phyloP scores from a whole-genome alignment of 2,113 vertebrate genomes.

The Jaculus jaculus region DNA sequence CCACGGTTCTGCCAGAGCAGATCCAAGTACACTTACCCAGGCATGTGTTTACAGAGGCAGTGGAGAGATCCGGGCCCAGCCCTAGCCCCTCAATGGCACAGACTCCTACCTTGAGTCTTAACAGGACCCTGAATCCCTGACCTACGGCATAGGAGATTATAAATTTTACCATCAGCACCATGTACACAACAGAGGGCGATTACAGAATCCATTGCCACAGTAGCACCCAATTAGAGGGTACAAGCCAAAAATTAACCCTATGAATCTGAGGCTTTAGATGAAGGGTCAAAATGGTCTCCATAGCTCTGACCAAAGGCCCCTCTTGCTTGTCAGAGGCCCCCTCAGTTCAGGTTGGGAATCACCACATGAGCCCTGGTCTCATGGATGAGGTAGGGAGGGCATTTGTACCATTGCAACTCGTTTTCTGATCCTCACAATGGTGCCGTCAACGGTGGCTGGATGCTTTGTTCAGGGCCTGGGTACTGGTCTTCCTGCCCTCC shows the following conservation, averaged over 20 bases:
- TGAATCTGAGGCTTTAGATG: background rate
- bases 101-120: background rate
- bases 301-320: background rate
- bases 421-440: conserved; percentile 61
- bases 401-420: conserved; percentile 62
- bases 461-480: conserved; percentile 3
- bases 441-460: conserved; percentile 12
- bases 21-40: background rate
- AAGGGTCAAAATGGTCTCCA: background rate
- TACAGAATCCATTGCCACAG: background rate
- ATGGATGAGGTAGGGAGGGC: background rate
- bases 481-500: background rate
- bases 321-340: background rate
- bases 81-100: background rate
- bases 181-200: background rate
- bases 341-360: background rate
- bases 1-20: background rate
- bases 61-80: background rate
- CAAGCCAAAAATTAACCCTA: background rate
- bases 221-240: background rate
- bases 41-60: background rate
- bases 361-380: background rate
- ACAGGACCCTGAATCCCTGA: background rate
- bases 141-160: background rate
- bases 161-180: background rate